Evolutionary conservation across 2,797 vertebrate genomes (phyloP).

Genomic region (Alca torda): DNA sequence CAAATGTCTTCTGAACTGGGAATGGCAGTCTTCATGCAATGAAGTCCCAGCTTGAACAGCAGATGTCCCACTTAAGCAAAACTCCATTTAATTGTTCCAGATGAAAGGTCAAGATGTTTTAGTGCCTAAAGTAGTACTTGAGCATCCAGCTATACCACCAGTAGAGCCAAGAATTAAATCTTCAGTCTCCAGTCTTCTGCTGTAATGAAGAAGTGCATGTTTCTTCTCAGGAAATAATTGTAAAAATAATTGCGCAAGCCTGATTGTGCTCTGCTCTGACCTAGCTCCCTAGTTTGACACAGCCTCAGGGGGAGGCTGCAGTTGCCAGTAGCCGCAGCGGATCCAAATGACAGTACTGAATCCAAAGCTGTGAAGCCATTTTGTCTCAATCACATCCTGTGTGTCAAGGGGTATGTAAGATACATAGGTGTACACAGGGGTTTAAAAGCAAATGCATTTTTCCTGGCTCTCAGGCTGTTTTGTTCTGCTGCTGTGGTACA

Average conservation of each 20-base stretch:
- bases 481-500: not conserved
- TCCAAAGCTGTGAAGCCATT: not conserved
- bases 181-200: not conserved
- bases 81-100: constrained; percentile 39
- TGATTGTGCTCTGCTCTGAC: not conserved
- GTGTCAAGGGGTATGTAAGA: not conserved
- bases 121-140: not conserved
- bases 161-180: not conserved
- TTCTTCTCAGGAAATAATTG: not conserved
- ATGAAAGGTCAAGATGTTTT: constrained; percentile 33
- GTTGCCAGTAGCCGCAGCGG: not conserved
- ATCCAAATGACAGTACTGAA: not conserved
- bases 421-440: not conserved
- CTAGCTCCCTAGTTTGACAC: not conserved
- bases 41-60: constrained; percentile 39
- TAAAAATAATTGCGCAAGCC: not conserved
- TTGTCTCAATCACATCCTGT: not conserved
- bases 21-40: not conserved
- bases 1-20: constrained; percentile 32
- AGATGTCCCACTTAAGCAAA: constrained; percentile 37
- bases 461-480: not conserved
- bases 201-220: not conserved
- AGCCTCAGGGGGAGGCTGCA: not conserved
- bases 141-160: not conserved
- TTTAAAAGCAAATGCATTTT: not conserved